Evolutionary conservation across 1,140 invertebrate genomes (phyloP).

Genomic region (Orius insidiosus): DNA sequence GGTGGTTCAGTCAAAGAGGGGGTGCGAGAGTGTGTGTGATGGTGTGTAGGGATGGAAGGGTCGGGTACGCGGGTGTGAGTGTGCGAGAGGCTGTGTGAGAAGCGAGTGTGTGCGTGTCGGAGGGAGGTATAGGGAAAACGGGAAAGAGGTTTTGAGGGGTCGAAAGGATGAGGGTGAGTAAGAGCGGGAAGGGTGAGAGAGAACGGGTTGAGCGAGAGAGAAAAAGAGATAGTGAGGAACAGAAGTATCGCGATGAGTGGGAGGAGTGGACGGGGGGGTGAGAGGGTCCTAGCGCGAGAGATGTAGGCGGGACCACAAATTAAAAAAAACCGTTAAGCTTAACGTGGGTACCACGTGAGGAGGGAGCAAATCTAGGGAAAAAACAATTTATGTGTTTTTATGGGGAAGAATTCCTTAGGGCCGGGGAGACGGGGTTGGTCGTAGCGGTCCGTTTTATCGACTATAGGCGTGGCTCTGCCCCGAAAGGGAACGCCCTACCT

Average conservation of each 20-base stretch:
- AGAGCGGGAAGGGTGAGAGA: neutral
- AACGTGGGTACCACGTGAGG: too few relatives aligned
- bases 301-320: conserved; percentile 1
- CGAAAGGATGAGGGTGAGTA: neutral
- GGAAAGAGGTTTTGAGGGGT: neutral
- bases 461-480: neutral
- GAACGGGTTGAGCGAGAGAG: neutral
- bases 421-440: neutral
- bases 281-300: neutral
- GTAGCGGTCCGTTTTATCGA: neutral
- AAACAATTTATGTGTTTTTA: conserved; percentile 6
- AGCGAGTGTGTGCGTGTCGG: neutral
- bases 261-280: neutral
- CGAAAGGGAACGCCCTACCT: neutral
- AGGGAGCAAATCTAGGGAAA: neutral
- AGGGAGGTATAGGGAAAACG: neutral
- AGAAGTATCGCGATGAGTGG: neutral
- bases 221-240: neutral
- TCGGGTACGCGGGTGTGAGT: neutral
- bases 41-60: neutral
- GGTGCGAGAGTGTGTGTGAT: neutral
- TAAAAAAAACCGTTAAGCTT: too few relatives aligned
- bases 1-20: too few relatives aligned
- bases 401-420: conserved; percentile 2
- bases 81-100: neutral